Evolutionary conservation across 2,888 invertebrate genomes (phyloP), one percentile per base, ranked within the genome.

Genomic region (Frankliniella intonsa): DNA sequence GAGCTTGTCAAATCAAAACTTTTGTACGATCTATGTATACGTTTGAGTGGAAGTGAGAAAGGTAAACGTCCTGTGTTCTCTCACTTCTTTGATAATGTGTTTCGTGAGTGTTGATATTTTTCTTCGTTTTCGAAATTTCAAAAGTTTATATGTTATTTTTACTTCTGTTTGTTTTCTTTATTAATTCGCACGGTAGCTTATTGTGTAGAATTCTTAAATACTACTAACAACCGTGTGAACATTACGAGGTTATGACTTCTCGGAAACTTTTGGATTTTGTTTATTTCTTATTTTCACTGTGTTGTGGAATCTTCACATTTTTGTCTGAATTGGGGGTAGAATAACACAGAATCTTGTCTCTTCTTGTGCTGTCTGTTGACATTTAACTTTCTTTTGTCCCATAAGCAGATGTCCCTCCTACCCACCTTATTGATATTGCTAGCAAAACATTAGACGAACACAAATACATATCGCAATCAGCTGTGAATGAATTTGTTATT

Each of bases 401-500:
- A 25, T 76, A 22, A 25, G 22, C 8, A 76, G 69, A 25, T 76
- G 69, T 76, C 10, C 12, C 22, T 76, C 69, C 69, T 0, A 76
- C n/a, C 12, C 69, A 25, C 25, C 69, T 76, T 22, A 12, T 76
- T 25, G 69, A 76, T 25, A 76, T 76, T 22, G 25, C 69, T 11
- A 76, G 9, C 69, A n/a, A 76, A 22, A 12, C 69, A 25, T 25
- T 76, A 2, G 22, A n/a, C 25, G 12, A 25, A n/a, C 69, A 25
- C 25, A 76, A 76, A 76, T 12, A 22, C 10, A 12, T 25, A 10
- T 76, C 69, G 0, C 22, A 22, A 1, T 11, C 69, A 22, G 9
- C 69, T 76, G 69, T 76, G 25, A 76, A 76, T 76, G 69, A 76
- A 25, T 76, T 76, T 76, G 69, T 76, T 9, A 25, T 76, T 12